phyloP scores from a whole-genome alignment of 1,140 invertebrate genomes.

The Andricus grossulariae region DNA sequence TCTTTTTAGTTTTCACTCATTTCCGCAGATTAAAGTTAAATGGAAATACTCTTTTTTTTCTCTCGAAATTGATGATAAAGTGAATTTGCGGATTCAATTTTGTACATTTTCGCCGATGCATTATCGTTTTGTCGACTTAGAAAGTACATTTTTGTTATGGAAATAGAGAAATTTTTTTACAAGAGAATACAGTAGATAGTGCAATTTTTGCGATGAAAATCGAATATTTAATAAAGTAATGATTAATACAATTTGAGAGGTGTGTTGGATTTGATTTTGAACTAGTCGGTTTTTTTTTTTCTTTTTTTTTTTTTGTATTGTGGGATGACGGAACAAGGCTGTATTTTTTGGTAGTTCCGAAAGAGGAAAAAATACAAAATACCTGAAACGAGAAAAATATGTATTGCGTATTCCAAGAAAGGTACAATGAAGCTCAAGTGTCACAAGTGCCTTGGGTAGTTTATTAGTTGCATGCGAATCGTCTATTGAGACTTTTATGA shows the following conservation, averaged over 20 bases:
- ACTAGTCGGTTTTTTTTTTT: background rate
- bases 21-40: background rate
- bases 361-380: background rate
- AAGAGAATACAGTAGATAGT: background rate
- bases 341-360: background rate
- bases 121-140: background rate
- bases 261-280: constrained; percentile 9
- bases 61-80: background rate
- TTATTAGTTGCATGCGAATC: constrained; percentile 46
- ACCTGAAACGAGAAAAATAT: background rate
- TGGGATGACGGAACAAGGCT: background rate
- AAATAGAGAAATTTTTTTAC: constrained; percentile 1
- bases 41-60: background rate
- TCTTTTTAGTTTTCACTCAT: background rate
- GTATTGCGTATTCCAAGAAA: background rate
- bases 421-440: constrained; percentile 12
- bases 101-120: background rate
- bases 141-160: background rate
- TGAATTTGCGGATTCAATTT: background rate
- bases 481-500: background rate
- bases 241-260: background rate
- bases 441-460: constrained; percentile 50
- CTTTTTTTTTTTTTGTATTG: background rate
- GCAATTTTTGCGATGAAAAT: background rate
- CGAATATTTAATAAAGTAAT: too few species aligned